Conservation (phyloP, 2,888 invertebrate species). For the Polyommatus icarus region DNA sequence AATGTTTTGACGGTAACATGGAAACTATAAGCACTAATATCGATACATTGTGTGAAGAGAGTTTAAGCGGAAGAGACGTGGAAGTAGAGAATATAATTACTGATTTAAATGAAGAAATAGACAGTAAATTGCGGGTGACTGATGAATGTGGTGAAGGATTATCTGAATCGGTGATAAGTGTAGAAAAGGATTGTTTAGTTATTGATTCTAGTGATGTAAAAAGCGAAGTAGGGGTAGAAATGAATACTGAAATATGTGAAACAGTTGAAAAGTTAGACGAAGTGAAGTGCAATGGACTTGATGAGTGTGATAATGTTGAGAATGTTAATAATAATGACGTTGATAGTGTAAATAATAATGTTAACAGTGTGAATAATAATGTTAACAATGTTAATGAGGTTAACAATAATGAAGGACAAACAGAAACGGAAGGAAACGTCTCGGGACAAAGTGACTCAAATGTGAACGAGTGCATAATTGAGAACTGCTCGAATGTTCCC, state of each 20-base stretch:
- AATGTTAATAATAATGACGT: constrained; percentile 21
- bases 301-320: neutral
- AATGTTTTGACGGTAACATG: neutral
- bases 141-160: neutral
- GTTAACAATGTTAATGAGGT: constrained; percentile 36
- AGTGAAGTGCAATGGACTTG: neutral
- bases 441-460: constrained; percentile 33
- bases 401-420: neutral
- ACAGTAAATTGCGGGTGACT: neutral
- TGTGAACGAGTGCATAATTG: constrained; percentile 1
- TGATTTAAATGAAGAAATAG: neutral
- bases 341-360: constrained; percentile 33
- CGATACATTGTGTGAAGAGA: neutral
- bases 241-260: constrained; percentile 37
- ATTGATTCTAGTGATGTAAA: constrained; percentile 28
- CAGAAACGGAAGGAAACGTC: neutral
- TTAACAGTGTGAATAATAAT: constrained; percentile 25
- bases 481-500: constrained; percentile 6
- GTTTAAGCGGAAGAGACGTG: neutral
- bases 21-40: neutral
- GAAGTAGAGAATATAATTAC: neutral
- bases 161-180: neutral
- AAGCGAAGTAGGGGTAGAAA: constrained; percentile 20
- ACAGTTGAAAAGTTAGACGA: neutral
- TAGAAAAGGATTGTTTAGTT: constrained; percentile 17